Base-by-base conservation (phyloP, 2,797 vertebrate species). In the Nothura maculosa region DNA sequence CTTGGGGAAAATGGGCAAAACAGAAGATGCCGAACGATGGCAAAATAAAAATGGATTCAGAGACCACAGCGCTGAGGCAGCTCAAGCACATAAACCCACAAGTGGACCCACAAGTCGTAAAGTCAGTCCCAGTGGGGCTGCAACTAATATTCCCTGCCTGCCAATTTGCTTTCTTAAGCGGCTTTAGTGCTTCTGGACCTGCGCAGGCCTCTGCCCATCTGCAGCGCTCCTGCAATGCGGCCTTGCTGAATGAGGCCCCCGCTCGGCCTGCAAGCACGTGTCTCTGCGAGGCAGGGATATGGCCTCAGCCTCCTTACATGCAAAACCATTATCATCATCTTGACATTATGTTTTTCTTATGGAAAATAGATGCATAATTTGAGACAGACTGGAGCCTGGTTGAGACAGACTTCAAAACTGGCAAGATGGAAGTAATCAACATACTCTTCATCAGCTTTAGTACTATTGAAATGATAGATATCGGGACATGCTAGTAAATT, bases 221-320 rank as follows among this genome's bases (percentile, higher is more conserved):
- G 55, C 18, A 12, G 24, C 30, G 6, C 6, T 76, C 34, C 81
- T 69, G 81, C 30, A 8, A 28, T 24, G 20, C 4, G 13, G 16
- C 17, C 19, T 42, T 38, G 48, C 12, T 64, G 43, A 73, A 15
- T 43, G 13, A 40, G 21, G 14, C 32, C 24, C 66, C 61, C 57
- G 11, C 61, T 77, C 4, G 0, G 61, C 43, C 40, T 70, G 12
- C 4, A 79, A 87, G 48, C 15, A 75, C 2, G 43, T 68, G 78
- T 5, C 5, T 47, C 8, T 0, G 1, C 9, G 77, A 6, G 50
- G 12, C 7, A 36, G 2, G 9, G n/a, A 9, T 32, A 25, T 0
- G 8, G 66, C 12, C 32, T 69, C 28, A 0, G 1, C n/a, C 10
- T 40, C 48, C 25, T 12, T 11, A 22, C 6, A 38, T 3, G 7